These are phyloP conservation scores for Anneissia japonica DNA, from an alignment of 35 echinoderm and acorn worm genomes.

Conservation along the genomic window DNA sequence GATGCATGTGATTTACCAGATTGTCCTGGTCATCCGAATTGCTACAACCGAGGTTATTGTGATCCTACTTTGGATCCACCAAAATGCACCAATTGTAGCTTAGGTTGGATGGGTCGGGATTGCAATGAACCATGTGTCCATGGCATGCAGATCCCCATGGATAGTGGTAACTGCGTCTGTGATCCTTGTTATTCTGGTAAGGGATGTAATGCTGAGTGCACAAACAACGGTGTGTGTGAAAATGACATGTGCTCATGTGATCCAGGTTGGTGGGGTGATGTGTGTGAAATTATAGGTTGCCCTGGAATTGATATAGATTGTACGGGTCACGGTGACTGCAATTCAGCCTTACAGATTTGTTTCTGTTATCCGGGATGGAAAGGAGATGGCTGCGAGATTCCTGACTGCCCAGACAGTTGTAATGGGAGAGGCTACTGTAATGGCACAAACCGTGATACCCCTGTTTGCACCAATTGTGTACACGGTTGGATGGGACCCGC, in stretches of 20 bases:
- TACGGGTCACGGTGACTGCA: slow-evolving; percentile 13
- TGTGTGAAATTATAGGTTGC: neutral
- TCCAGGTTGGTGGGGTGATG: slow-evolving; percentile 58
- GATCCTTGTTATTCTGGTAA: slow-evolving; percentile 59
- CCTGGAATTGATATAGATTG: neutral
- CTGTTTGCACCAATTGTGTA: slow-evolving; percentile 23
- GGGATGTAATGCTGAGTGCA: slow-evolving; percentile 29
- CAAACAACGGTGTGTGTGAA: neutral
- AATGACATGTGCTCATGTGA: neutral
- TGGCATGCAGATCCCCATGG: slow-evolving; percentile 67
- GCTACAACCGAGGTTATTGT: slow-evolving; percentile 58
- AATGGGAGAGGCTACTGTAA: slow-evolving; percentile 5
- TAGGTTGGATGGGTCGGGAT: slow-evolving; percentile 66
- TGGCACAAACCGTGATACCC: slow-evolving; percentile 2
- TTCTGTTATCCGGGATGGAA: slow-evolving; percentile 12
- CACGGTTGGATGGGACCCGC: slow-evolving; percentile 50
- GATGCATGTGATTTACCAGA: slow-evolving; percentile 70
- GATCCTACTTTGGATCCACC: slow-evolving; percentile 64
- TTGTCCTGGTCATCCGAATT: slow-evolving; percentile 80
- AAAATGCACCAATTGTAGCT: slow-evolving; percentile 57
- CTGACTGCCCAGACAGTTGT: slow-evolving; percentile 14
- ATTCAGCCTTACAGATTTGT: slow-evolving; percentile 26
- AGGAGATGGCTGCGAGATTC: slow-evolving; percentile 33
- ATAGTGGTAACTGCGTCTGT: slow-evolving; percentile 75
- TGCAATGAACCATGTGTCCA: slow-evolving; percentile 69